Evolutionary conservation across 1,140 invertebrate genomes (phyloP).

Genomic region (Bombus impatiens): DNA sequence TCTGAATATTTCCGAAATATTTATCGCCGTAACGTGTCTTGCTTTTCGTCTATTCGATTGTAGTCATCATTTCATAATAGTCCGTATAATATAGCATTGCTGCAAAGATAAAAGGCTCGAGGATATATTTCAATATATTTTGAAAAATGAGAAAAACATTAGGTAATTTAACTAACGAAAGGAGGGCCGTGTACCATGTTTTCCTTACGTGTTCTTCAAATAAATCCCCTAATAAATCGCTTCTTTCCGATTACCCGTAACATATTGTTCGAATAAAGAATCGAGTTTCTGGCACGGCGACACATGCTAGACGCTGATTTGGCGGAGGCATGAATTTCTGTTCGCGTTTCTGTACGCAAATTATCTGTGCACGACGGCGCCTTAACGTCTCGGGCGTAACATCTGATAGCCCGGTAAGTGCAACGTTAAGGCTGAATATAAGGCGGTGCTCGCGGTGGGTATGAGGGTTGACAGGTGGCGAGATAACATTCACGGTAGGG

Average conservation of each 20-base stretch:
- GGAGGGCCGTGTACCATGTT: not conserved
- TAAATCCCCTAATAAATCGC: not conserved
- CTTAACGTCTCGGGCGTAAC: conserved; percentile 64
- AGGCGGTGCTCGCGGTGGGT: conserved; percentile 56
- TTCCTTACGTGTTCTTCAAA: not conserved
- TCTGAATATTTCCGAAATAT: too few relatives aligned
- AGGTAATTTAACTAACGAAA: not conserved
- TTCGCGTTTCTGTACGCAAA: conserved; percentile 44
- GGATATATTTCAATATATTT: not conserved
- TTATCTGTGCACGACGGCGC: conserved; percentile 52
- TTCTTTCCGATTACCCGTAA: not conserved
- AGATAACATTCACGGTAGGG: conserved; percentile 67
- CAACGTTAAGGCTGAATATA: conserved; percentile 70
- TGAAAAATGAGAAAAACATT: not conserved
- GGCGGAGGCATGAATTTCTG: conserved; percentile 34
- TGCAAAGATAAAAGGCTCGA: too few relatives aligned
- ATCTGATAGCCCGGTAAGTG: conserved; percentile 71
- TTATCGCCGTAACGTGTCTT: too few relatives aligned
- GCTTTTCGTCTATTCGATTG: too few relatives aligned
- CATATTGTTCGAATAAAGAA: not conserved
- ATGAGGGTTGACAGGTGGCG: conserved; percentile 67
- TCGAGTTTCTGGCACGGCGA: not conserved
- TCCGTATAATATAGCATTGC: too few relatives aligned
- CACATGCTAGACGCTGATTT: not conserved
- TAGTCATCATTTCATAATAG: too few relatives aligned